Conservation (phyloP, 2,888 invertebrate species). For the Sussaba pulchella region DNA sequence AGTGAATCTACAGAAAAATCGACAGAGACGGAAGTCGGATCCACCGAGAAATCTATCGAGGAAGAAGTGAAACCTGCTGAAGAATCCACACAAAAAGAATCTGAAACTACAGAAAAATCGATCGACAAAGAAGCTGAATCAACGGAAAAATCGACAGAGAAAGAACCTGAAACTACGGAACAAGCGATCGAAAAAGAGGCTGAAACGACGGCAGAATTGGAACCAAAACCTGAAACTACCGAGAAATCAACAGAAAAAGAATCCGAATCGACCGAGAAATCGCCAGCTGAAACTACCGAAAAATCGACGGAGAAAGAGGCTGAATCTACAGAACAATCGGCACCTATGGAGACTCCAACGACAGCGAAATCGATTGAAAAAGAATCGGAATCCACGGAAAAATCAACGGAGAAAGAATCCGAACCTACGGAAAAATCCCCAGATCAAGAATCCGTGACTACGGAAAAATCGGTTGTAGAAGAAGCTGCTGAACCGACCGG, state of each 20-base stretch:
- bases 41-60: neutral
- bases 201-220: conserved; percentile 26
- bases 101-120: conserved; percentile 42
- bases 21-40: neutral
- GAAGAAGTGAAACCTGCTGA: neutral
- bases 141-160: conserved; percentile 28
- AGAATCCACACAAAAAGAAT: conserved; percentile 60
- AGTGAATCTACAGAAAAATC: neutral
- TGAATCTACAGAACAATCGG: conserved; percentile 3
- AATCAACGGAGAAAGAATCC: neutral
- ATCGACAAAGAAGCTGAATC: conserved; percentile 42
- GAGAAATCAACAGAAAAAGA: conserved; percentile 49
- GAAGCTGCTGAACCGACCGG: conserved; percentile 48
- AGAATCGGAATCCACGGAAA: neutral
- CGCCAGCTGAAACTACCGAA: neutral
- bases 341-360: conserved; percentile 30
- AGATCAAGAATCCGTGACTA: conserved; percentile 63
- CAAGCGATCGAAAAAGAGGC: neutral
- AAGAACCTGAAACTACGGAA: conserved; percentile 17
- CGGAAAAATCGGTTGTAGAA: conserved; percentile 38
- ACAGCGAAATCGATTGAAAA: conserved; percentile 26
- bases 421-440: conserved; percentile 1
- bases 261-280: conserved; percentile 57
- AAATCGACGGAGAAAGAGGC: conserved; percentile 7
- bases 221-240: conserved; percentile 20